Base-by-base conservation (phyloP, 1,140 invertebrate species). In the Drosophila melanogaster region DNA sequence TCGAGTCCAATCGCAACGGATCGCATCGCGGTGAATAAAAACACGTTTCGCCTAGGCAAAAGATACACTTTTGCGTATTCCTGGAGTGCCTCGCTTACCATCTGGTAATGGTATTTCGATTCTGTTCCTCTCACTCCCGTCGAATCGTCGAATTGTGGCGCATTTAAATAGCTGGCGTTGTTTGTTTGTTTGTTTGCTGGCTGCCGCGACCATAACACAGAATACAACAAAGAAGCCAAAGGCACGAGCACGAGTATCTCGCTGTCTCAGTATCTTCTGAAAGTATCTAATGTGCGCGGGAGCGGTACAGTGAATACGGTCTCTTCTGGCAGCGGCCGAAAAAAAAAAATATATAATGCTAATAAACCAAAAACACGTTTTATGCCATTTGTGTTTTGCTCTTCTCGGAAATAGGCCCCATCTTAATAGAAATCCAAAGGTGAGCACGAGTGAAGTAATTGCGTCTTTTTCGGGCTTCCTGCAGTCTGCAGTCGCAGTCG, bases 21-120 rank as follows among this genome's bases (percentile, higher is more conserved):
- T n/a, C 54, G 37, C 49, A 59, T 71, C 81, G 67, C 72, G 62
- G 49, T 66, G 57, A 46, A 26, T 65, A 59, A 67, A 73, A 85
- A 86, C 81, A 65, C 66, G 81, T 86, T 86, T 86, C 22, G 49
- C 56, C 58, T 15, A 53, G 24, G 44, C 47, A 35, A n/a, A 54
- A 33, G 26, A 53, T 41, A 43, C 38, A 51, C n/a, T 38, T 58
- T 17, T 17, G 33, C 30, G 50, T 58, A 7, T 26, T 37, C 15
- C 35, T 17, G 38, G 6, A 61, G 37, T 33, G 24, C 57, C 3
- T 41, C 41, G 58, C 47, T n/a, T 19, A n/a, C 56, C 41, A 26
- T 58, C 41, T 40, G 26, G 26, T 30, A 30, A 30, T 30, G 12
- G 17, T 30, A 10, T 26, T 30, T 26, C 26, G 24, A 10, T 19